Conservation (phyloP, 2,113 vertebrate species). For the Ploceus nigricollis region DNA sequence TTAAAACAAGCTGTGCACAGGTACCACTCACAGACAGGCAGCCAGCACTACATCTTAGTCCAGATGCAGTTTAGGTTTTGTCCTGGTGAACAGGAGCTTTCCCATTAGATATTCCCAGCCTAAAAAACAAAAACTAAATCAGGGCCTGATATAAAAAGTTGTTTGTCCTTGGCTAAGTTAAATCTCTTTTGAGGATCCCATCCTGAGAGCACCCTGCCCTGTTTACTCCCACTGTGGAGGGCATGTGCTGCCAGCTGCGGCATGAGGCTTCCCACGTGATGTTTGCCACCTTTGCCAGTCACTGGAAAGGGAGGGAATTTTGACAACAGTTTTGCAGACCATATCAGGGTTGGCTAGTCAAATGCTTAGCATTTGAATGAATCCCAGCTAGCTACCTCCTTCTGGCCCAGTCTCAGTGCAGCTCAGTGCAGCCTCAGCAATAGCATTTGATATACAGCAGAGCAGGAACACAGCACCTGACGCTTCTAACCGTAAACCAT, state of each 20-base stretch:
- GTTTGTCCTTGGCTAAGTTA: neutral
- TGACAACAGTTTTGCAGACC: neutral
- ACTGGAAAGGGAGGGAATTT: neutral
- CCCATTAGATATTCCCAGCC: neutral
- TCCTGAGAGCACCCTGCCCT: neutral
- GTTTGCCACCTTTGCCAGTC: neutral
- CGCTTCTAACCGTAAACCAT: neutral
- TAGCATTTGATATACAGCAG: neutral
- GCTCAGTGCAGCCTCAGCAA: neutral
- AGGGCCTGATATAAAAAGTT: neutral
- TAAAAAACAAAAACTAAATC: neutral
- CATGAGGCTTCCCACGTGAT: accelerated
- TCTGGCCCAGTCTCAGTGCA: neutral
- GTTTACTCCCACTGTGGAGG: neutral
- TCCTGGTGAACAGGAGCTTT: neutral
- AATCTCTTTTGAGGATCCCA: neutral
- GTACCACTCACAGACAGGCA: neutral
- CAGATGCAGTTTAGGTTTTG: neutral
- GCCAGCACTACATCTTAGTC: neutral
- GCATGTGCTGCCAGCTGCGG: accelerated
- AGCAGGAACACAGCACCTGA: neutral
- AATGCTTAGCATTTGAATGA: neutral
- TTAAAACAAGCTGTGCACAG: neutral
- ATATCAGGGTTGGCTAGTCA: neutral
- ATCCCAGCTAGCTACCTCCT: neutral